Conservation (phyloP, 2,113 vertebrate genomes). For the Oxygymnocypris stewartii region DNA sequence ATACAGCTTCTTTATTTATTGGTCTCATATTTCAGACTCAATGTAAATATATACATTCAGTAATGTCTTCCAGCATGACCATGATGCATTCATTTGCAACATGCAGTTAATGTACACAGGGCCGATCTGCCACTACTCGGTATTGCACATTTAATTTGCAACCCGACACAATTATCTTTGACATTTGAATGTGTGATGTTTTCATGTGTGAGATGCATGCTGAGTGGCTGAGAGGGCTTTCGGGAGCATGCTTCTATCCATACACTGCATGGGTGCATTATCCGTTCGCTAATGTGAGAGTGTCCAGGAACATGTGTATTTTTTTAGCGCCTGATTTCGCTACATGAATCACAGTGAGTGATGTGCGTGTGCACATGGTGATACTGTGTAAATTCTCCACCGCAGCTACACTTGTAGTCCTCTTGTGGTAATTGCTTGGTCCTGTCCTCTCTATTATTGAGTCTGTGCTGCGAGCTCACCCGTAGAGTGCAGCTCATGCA, state of each 20-base stretch:
- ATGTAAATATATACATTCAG: neutral
- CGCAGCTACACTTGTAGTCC: neutral
- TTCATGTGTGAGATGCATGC: slow-evolving; percentile 17
- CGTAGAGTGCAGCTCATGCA: slow-evolving; percentile 16
- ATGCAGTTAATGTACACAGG: neutral
- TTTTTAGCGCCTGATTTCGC: neutral
- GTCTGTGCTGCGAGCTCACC: neutral
- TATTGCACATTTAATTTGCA: slow-evolving; percentile 34
- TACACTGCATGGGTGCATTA: neutral
- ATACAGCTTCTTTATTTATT: neutral
- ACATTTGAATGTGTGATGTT: slow-evolving; percentile 6
- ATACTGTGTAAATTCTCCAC: neutral
- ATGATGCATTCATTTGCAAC: neutral
- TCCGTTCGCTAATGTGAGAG: neutral
- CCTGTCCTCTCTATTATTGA: slow-evolving; percentile 36
- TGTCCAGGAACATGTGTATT: neutral
- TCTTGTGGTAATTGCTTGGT: slow-evolving; percentile 23
- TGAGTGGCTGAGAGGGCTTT: slow-evolving; percentile 15
- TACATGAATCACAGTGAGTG: neutral
- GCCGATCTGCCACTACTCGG: neutral
- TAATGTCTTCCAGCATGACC: neutral
- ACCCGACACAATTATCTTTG: slow-evolving; percentile 27
- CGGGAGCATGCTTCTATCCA: neutral
- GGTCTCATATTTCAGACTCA: neutral
- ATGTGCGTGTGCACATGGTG: neutral